Percentiles rank a stretch among this genome's conserved stretches.
Evolutionary conservation across 1,140 invertebrate genomes (phyloP).

Genomic region (Drosophila nasuta): DNA sequence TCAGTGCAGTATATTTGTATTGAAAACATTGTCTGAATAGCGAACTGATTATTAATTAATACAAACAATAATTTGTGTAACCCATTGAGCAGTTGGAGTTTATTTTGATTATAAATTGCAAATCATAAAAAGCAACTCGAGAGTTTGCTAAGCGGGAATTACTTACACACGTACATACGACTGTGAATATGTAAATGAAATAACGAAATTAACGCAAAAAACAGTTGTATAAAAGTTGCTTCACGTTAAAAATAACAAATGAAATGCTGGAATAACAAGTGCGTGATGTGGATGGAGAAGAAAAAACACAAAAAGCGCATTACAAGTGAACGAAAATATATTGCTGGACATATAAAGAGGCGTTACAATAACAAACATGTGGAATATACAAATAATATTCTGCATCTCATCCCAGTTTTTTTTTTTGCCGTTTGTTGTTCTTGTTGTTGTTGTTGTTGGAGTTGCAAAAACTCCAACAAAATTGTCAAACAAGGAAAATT

Average conservation of each 20-base stretch:
- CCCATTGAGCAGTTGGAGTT: no score
- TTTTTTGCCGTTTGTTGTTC: neutral
- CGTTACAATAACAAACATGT: conserved; percentile 42
- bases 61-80: no score
- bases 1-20: no score
- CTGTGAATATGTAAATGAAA: neutral
- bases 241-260: conserved; percentile 36
- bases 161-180: neutral
- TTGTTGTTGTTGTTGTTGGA: conserved; percentile 12
- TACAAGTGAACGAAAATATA: conserved; percentile 46
- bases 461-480: conserved; percentile 19
- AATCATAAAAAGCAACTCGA: neutral
- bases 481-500: conserved; percentile 43
- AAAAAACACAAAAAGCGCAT: conserved; percentile 53
- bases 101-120: neutral
- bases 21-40: no score
- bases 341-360: conserved; percentile 30
- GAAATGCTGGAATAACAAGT: conserved; percentile 9
- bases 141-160: conserved; percentile 11
- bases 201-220: conserved; percentile 35
- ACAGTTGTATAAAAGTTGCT: conserved; percentile 32
- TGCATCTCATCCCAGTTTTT: neutral
- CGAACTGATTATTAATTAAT: no score
- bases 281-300: conserved; percentile 7
- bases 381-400: conserved; percentile 44